Evolutionary conservation across 2,113 vertebrate genomes (phyloP), one percentile per base, ranked within the genome.

Genomic region (Tangachromis dhanisi): DNA sequence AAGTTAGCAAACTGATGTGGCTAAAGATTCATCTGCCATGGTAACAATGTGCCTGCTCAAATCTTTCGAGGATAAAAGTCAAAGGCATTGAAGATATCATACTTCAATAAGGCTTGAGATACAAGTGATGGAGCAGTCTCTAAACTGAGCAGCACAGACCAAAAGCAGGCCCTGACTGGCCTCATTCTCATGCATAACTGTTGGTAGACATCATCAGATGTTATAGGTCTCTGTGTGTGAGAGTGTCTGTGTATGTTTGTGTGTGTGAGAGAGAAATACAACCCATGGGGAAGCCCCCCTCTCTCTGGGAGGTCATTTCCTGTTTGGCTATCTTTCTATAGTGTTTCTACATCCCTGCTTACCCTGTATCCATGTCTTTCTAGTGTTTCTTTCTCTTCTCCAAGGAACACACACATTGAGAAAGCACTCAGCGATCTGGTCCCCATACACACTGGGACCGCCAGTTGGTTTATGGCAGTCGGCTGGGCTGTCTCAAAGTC

Each of bases 261-360:
- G 81, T 81, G 76, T 90, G 82, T 24, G 73, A n/a, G 79, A 78
- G 63, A 83, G 84, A 92, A 92, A 92, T 73, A 55, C 78, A 91
- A 89, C 54, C 93, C 92, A 66, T 38, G 85, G 88, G 94, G 93
- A 93, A 93, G 66, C 87, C 89, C 89, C 95, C 84, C 84, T 87
- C 83, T 83, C 84, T 59, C 80, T 87, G 79, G 85, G 90, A 92
- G 93, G 93, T 94, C 92, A 94, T 92, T 95, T 95, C 94, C 92
- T 93, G 93, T 92, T 90, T 91, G 87, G 38, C 82, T 19, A 47
- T 87, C 57, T 91, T 57, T 91, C 84, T 29, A 35, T 42, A 66
- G 61, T 45, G 49, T 91, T 84, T 35, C 83, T 86, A 59, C 40
- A 57, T 57, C 61, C 38, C 55, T 19, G 24, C 40, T 21, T n/a